These are phyloP conservation scores for Venusia cambrica DNA, from an alignment of 2,888 invertebrate genomes.

Conservation along the genomic window DNA sequence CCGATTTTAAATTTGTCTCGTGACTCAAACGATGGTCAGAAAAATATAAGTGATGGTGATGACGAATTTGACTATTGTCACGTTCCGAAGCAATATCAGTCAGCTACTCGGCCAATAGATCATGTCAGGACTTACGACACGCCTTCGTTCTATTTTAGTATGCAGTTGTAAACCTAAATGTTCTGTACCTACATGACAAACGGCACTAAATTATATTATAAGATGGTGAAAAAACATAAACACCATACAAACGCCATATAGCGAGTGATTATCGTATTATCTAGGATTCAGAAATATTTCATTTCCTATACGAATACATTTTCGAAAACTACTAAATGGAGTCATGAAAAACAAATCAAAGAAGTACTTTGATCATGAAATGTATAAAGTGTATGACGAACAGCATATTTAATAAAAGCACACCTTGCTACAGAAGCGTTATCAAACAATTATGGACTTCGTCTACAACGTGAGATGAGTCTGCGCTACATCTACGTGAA, in stretches of 20 bases:
- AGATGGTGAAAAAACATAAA: too few relatives aligned
- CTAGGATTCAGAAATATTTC: too few relatives aligned
- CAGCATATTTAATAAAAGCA: constrained; percentile 3
- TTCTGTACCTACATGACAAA: too few relatives aligned
- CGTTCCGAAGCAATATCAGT: constrained; percentile 1
- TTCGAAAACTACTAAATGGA: background rate
- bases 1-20: too few relatives aligned
- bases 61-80: constrained; percentile 4
- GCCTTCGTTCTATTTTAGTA: constrained; percentile 4
- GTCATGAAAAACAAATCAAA: constrained; percentile 4
- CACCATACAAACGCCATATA: too few relatives aligned
- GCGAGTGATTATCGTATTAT: too few relatives aligned
- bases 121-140: background rate
- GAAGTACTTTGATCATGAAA: too few relatives aligned
- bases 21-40: too few relatives aligned
- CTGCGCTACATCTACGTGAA: constrained; percentile 9
- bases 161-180: too few relatives aligned
- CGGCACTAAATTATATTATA: too few relatives aligned
- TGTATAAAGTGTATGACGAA: too few relatives aligned
- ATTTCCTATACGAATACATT: background rate
- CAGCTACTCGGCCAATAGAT: background rate
- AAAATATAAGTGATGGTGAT: background rate
- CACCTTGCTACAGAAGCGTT: constrained; percentile 12
- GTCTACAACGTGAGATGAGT: constrained; percentile 20
- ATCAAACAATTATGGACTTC: constrained; percentile 14